A percentile compares a stretch with the other conserved stretches of the same genome.
Conservation (phyloP, 1,140 invertebrate species). For the Musca domestica region DNA sequence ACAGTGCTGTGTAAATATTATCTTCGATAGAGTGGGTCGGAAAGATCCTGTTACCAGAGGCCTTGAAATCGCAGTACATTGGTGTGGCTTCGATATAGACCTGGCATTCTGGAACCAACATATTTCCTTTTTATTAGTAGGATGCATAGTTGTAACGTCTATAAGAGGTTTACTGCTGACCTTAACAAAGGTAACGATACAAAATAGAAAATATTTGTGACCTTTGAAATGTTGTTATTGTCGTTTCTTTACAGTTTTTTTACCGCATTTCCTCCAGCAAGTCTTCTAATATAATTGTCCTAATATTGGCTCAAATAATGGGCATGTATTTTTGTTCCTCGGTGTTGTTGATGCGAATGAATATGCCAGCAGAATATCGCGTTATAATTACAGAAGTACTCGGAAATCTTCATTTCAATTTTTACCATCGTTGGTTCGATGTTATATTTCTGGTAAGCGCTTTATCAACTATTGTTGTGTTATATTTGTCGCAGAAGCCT, state of each 20-base stretch:
- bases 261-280: slow-evolving; percentile 99
- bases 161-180: slow-evolving; percentile 94
- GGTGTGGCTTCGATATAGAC: slow-evolving; percentile 95
- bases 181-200: slow-evolving; percentile 83
- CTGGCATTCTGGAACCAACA: slow-evolving; percentile 99
- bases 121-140: slow-evolving; percentile 94
- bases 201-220: background rate
- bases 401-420: slow-evolving; percentile 97
- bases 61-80: slow-evolving; percentile 95
- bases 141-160: slow-evolving; percentile 97
- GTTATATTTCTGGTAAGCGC: slow-evolving; percentile 98
- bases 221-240: background rate
- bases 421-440: slow-evolving; percentile 99
- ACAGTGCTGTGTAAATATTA: slow-evolving; percentile 93
- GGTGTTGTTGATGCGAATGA: slow-evolving; percentile 97
- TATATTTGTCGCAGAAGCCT: slow-evolving; percentile 66
- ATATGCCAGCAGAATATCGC: slow-evolving; percentile 97
- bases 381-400: slow-evolving; percentile 97
- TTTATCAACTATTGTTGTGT: slow-evolving; percentile 89
- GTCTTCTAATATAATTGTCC: slow-evolving; percentile 97
- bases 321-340: slow-evolving; percentile 99
- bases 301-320: slow-evolving; percentile 98
- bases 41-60: slow-evolving; percentile 97
- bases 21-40: slow-evolving; percentile 97
- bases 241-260: slow-evolving; percentile 82